Evolutionary conservation across 2,113 vertebrate species (phyloP).

Genomic region (Gnathonemus echidnorhynchus): DNA sequence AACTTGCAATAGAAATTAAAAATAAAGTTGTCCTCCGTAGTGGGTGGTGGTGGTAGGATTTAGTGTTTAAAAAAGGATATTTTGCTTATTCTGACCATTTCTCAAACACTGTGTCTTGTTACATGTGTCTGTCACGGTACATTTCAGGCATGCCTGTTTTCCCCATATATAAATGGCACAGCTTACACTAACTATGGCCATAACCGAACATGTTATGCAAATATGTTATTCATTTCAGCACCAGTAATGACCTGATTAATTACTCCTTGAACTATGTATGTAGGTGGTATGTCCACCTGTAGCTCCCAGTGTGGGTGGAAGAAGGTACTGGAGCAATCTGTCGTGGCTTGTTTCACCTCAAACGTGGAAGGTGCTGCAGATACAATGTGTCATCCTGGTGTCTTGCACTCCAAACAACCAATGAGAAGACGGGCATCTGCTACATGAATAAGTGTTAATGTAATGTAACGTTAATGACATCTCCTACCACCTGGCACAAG

Average conservation of each 20-base stretch:
- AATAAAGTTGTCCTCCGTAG: neutral
- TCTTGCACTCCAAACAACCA: neutral
- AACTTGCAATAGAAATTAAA: neutral
- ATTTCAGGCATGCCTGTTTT: neutral
- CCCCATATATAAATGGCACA: neutral
- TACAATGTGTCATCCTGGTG: neutral
- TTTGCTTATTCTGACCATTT: neutral
- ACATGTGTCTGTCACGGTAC: neutral
- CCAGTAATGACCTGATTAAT: neutral
- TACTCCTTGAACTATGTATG: neutral
- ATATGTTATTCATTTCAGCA: neutral
- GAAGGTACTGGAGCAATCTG: neutral
- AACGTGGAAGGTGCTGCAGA: neutral
- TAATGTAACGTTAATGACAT: neutral
- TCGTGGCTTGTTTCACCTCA: neutral
- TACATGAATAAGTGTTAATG: neutral
- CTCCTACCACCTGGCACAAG: neutral
- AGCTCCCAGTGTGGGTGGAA: neutral
- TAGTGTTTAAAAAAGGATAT: neutral
- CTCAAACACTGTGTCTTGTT: neutral
- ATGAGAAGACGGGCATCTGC: neutral
- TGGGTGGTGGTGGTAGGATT: neutral
- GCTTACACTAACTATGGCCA: neutral
- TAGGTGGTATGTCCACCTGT: neutral
- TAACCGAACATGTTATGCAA: neutral